Conservation (phyloP, 1,140 invertebrate species). For the Chelonus insularis region DNA sequence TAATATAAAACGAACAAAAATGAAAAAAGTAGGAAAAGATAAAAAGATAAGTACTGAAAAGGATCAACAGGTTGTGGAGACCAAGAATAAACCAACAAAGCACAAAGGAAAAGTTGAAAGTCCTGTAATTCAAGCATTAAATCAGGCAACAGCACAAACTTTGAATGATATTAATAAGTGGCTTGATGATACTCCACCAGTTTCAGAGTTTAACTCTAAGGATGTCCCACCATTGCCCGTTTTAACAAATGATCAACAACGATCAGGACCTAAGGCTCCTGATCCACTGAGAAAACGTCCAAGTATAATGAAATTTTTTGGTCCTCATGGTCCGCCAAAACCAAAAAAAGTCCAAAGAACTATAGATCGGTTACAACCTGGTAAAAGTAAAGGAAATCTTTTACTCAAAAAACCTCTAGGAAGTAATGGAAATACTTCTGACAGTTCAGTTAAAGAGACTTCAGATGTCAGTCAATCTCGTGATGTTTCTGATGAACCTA, state of each 20-base stretch:
- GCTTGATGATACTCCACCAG: conserved; percentile 79
- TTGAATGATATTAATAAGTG: conserved; percentile 86
- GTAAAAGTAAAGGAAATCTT: conserved; percentile 84
- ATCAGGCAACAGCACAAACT: conserved; percentile 78
- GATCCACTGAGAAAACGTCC: conserved; percentile 46
- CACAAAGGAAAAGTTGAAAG: conserved; percentile 49
- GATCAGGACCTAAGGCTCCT: conserved; percentile 31
- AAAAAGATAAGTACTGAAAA: conserved; percentile 38
- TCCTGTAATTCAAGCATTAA: conserved; percentile 74
- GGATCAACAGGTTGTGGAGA: conserved; percentile 39
- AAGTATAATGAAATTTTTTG: conserved; percentile 47
- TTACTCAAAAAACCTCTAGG: conserved; percentile 58
- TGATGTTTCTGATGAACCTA: conserved; percentile 67
- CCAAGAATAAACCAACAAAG: conserved; percentile 49
- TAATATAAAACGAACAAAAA: conserved; percentile 44
- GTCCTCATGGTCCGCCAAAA: conserved; percentile 58
- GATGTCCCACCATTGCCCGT: conserved; percentile 68
- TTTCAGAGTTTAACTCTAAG: conserved; percentile 72
- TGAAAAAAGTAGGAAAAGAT: conserved; percentile 45
- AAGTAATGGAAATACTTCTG: conserved; percentile 27
- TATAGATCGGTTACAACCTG: conserved; percentile 79
- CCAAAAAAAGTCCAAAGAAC: conserved; percentile 78
- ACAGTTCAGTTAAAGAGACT: conserved; percentile 29
- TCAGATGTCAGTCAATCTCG: conserved; percentile 34
- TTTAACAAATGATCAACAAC: conserved; percentile 41